A percentile compares a stretch with the other conserved stretches of the same genome.
These are phyloP conservation scores for Nipponia nippon DNA, from an alignment of 2,113 vertebrate species.

Conservation along the genomic window DNA sequence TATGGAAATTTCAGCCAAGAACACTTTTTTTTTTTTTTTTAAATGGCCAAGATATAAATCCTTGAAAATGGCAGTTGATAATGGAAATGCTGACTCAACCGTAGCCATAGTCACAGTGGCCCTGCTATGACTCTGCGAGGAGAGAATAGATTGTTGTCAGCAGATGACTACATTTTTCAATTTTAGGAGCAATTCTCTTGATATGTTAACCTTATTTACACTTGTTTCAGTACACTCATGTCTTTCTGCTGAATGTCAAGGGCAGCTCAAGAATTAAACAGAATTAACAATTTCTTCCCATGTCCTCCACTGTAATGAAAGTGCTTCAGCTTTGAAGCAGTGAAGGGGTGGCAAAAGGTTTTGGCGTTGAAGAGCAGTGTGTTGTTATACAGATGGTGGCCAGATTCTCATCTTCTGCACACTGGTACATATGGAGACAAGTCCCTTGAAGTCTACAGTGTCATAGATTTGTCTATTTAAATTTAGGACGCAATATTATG, in stretches of 20 bases:
- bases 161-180: neutral
- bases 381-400: neutral
- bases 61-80: neutral
- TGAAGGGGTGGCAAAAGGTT: neutral
- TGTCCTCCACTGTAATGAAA: neutral
- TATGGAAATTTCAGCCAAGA: neutral
- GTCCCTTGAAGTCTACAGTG: neutral
- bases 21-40: neutral
- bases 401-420: accelerated
- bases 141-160: neutral
- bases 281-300: neutral
- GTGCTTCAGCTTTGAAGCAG: neutral
- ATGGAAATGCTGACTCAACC: conserved; percentile 5
- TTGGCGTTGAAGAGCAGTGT: neutral
- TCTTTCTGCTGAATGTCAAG: conserved; percentile 35
- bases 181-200: conserved; percentile 26
- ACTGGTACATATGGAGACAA: neutral
- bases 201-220: conserved; percentile 28
- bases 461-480: neutral
- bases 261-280: neutral
- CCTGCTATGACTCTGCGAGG: neutral
- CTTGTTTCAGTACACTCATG: neutral
- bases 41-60: neutral
- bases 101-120: neutral
- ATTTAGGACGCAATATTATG: no score